Conservation (phyloP, 2,888 invertebrate genomes). For the Cheilosia pagana region DNA sequence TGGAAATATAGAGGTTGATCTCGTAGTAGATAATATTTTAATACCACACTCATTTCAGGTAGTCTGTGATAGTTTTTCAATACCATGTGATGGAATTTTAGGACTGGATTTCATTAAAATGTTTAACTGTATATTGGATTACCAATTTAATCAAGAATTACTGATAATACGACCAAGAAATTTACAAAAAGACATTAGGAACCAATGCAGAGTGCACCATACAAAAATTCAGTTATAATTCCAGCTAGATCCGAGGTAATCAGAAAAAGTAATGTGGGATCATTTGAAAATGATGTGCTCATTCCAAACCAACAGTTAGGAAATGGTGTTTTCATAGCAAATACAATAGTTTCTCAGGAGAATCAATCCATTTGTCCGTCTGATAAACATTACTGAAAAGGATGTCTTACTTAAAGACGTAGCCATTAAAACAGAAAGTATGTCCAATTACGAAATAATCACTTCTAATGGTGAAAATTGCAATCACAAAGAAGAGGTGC, state of each 20-base stretch:
- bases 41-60: constrained; percentile 19
- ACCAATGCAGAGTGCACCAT: too few relatives aligned
- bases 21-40: constrained; percentile 5
- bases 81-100: constrained; percentile 14
- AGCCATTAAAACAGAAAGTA: background rate
- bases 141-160: constrained; percentile 1
- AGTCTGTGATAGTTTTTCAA: constrained; percentile 15
- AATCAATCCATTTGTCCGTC: constrained; percentile 3
- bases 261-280: background rate
- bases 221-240: background rate
- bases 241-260: background rate
- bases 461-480: background rate
- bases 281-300: background rate
- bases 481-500: constrained; percentile 10
- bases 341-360: background rate
- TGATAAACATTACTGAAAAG: constrained; percentile 1
- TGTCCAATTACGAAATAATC: constrained; percentile 18
- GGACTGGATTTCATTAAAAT: constrained; percentile 17
- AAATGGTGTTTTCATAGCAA: constrained; percentile 1
- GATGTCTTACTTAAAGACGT: too few relatives aligned
- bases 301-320: too few relatives aligned
- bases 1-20: background rate
- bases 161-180: background rate
- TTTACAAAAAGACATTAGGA: background rate
- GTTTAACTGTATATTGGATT: constrained; percentile 1